Evolutionary conservation across 2,888 invertebrate genomes (phyloP).

Genomic region (Mythimna impura): DNA sequence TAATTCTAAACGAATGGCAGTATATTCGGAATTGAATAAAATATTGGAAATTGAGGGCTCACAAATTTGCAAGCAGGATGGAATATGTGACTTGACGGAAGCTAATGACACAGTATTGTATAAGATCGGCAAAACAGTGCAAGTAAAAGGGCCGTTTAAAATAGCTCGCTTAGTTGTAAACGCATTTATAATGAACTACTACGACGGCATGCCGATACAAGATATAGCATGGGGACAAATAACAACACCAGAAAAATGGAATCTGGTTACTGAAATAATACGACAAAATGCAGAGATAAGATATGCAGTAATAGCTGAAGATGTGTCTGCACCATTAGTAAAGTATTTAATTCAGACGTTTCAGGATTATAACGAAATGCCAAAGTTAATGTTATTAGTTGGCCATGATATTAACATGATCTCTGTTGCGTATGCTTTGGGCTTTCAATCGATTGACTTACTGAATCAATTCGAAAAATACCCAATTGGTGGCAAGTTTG

Average conservation of each 20-base stretch:
- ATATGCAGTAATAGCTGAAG: conserved; percentile 40
- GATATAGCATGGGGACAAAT: conserved; percentile 57
- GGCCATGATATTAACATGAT: conserved; percentile 47
- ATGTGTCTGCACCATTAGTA: conserved; percentile 24
- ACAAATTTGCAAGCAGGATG: conserved; percentile 43
- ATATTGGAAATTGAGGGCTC: conserved; percentile 51
- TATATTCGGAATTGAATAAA: conserved; percentile 38
- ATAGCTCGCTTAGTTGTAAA: conserved; percentile 36
- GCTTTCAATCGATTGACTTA: conserved; percentile 33
- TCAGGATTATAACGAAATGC: conserved; percentile 33
- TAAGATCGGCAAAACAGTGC: conserved; percentile 13
- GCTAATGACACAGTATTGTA: conserved; percentile 20
- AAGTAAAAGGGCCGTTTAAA: conserved; percentile 10
- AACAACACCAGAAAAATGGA: conserved; percentile 40
- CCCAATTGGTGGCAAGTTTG: conserved; percentile 56
- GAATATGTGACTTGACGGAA: conserved; percentile 53
- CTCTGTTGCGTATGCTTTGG: conserved; percentile 23
- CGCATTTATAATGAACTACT: conserved; percentile 52
- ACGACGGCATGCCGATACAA: conserved; percentile 43
- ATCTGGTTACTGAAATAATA: conserved; percentile 34
- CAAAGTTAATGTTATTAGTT: conserved; percentile 36
- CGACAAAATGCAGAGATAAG: conserved; percentile 35
- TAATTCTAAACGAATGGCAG: conserved; percentile 28
- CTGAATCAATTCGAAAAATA: conserved; percentile 46
- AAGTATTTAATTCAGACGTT: conserved; percentile 41